Evolutionary conservation across 2,888 invertebrate genomes (phyloP).

Genomic region (Gastrophysa polygoni): DNA sequence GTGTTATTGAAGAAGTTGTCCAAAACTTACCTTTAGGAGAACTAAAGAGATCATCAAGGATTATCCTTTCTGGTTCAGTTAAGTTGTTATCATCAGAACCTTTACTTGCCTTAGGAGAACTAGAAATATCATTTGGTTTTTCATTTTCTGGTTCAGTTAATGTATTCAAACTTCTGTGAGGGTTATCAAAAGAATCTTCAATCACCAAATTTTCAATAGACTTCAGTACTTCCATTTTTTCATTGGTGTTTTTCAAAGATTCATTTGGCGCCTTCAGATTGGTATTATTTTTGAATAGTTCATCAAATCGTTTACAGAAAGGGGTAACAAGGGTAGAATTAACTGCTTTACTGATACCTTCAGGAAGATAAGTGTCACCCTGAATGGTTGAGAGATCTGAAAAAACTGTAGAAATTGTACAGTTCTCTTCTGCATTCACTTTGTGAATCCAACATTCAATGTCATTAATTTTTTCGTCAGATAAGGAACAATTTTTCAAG

Average conservation of each 20-base stretch:
- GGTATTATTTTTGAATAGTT: constrained; percentile 38
- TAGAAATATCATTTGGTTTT: not conserved
- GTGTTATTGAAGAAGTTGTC: too few species aligned
- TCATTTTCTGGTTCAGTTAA: not conserved
- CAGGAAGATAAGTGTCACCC: constrained; percentile 30
- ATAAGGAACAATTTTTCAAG: constrained; percentile 9
- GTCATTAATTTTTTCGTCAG: constrained; percentile 28
- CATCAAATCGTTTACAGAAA: constrained; percentile 41
- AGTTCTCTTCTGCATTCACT: constrained; percentile 32
- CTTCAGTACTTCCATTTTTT: constrained; percentile 15
- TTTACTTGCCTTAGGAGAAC: not conserved
- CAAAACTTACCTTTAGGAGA: not conserved
- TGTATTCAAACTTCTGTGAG: not conserved
- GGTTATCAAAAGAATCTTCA: constrained; percentile 23
- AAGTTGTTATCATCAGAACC: not conserved
- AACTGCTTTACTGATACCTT: constrained; percentile 31
- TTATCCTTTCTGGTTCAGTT: not conserved
- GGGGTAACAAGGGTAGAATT: constrained; percentile 44
- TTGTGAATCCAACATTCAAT: constrained; percentile 42
- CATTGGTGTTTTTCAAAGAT: not conserved
- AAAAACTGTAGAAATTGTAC: constrained; percentile 35
- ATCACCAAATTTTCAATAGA: constrained; percentile 21
- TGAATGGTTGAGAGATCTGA: constrained; percentile 45
- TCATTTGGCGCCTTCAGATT: constrained; percentile 5
- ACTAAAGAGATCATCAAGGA: not conserved